Conservation (phyloP, 2,888 invertebrate species). For the Caenorhabditis doughertyi region DNA sequence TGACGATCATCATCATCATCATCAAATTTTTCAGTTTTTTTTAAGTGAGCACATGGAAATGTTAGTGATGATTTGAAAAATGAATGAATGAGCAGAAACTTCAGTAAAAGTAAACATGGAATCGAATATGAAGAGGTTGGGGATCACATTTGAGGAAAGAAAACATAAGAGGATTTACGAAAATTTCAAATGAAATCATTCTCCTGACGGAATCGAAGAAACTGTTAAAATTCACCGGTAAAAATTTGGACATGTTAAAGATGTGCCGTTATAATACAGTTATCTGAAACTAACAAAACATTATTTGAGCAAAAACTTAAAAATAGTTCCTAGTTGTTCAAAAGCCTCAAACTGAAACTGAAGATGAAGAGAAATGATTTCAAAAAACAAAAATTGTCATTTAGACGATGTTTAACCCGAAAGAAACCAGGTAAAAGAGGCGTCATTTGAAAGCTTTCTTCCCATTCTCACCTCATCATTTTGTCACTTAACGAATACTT, state of each 20-base stretch:
- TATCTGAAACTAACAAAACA: too few species aligned
- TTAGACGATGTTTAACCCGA: neutral
- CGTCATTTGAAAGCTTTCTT: slow-evolving; percentile 21
- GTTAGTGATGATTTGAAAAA: neutral
- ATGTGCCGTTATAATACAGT: too few species aligned
- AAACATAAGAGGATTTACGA: neutral
- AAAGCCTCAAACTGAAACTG: neutral
- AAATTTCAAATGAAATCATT: too few species aligned
- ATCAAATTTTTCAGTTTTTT: neutral
- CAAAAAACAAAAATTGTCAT: neutral
- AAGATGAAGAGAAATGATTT: neutral
- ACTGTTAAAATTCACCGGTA: too few species aligned
- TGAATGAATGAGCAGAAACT: slow-evolving; percentile 14
- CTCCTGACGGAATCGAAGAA: too few species aligned
- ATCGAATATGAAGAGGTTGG: neutral
- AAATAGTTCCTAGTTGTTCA: too few species aligned
- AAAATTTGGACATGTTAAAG: too few species aligned
- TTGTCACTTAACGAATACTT: neutral
- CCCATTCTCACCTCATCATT: slow-evolving; percentile 28
- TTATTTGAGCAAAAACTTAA: too few species aligned
- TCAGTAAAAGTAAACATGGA: neutral
- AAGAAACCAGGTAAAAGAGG: neutral
- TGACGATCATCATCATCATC: neutral
- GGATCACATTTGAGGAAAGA: neutral
- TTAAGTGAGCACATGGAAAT: slow-evolving; percentile 20